Evolutionary conservation across 2,797 vertebrate species (phyloP).

Genomic region (Scarus forsteni): DNA sequence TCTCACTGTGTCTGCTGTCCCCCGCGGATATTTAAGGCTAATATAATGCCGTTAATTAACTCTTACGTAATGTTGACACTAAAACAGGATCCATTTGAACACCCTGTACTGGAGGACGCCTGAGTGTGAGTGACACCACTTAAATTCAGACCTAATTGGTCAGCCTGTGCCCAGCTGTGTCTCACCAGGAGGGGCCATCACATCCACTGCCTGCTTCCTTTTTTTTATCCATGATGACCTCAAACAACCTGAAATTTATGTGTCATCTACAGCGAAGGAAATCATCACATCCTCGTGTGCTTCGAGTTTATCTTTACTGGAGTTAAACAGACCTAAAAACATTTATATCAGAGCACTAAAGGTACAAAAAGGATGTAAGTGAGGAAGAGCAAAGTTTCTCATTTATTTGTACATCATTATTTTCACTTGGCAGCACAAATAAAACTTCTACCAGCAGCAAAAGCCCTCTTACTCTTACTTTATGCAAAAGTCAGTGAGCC

Average conservation of each 20-base stretch:
- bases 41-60: slow-evolving; percentile 40
- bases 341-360: no score
- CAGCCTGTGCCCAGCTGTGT: slow-evolving; percentile 4
- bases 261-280: background rate
- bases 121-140: background rate
- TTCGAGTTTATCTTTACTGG: no score
- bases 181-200: background rate
- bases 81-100: background rate
- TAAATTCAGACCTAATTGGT: background rate
- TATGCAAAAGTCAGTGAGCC: no score
- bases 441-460: no score
- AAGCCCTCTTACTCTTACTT: no score
- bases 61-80: slow-evolving; percentile 28
- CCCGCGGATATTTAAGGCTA: slow-evolving; percentile 9
- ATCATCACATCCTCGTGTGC: no score
- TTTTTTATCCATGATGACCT: no score
- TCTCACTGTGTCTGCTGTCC: slow-evolving; percentile 10
- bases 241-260: background rate
- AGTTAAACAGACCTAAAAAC: no score
- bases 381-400: no score
- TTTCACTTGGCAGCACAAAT: no score
- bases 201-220: background rate
- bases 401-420: no score
- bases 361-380: no score
- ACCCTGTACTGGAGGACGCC: background rate